phyloP scores from a whole-genome alignment of 1,140 invertebrate genomes.

The Cephus cinctus region DNA sequence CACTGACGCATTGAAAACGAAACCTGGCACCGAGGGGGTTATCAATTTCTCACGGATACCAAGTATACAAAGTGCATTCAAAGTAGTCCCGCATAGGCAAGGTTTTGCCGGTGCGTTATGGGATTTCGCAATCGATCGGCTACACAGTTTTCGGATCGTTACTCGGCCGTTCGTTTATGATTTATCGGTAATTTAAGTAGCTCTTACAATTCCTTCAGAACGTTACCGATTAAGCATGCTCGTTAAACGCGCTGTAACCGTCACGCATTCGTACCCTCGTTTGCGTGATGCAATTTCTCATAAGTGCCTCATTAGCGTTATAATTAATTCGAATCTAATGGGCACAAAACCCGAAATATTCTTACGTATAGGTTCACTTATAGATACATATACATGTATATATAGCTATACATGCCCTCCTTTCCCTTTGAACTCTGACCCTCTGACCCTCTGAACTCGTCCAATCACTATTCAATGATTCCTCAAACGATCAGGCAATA shows the following conservation, averaged over 20 bases:
- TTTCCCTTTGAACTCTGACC: background rate
- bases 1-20: no score
- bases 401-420: background rate
- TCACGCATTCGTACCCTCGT: constrained; percentile 24
- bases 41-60: no score
- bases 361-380: background rate
- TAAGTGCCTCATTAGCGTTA: constrained; percentile 30
- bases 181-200: background rate
- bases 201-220: constrained; percentile 14
- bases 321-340: constrained; percentile 33
- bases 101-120: no score
- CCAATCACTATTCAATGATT: constrained; percentile 8
- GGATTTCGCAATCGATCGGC: no score
- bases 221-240: constrained; percentile 24
- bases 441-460: background rate
- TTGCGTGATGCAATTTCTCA: constrained; percentile 21
- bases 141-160: no score
- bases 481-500: no score
- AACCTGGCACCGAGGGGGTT: no score
- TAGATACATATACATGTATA: constrained; percentile 4
- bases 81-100: no score
- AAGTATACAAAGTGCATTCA: no score
- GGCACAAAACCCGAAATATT: constrained; percentile 15
- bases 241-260: constrained; percentile 23
- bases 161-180: background rate